Evolutionary conservation across 35 echinoderm and acorn worm genomes (phyloP).

Genomic region (Anneissia japonica): DNA sequence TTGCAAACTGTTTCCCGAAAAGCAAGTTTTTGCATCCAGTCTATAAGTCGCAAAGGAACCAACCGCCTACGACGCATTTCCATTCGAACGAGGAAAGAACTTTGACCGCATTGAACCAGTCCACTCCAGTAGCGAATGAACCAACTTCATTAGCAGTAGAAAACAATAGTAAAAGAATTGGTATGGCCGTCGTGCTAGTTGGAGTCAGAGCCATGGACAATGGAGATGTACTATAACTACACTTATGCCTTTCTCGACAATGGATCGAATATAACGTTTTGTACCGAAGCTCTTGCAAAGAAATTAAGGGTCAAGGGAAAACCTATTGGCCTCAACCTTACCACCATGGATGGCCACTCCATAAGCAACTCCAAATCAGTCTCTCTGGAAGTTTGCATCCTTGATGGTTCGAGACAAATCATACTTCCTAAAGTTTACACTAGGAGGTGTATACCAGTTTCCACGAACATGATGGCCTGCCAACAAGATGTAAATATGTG

Average conservation of each 20-base stretch:
- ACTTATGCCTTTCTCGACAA: not conserved
- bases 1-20: conserved; percentile 32
- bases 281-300: not conserved
- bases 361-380: not conserved
- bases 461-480: not conserved
- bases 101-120: not conserved
- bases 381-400: not conserved
- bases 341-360: not conserved
- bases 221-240: not conserved
- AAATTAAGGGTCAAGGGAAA: not conserved
- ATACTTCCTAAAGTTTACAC: not conserved
- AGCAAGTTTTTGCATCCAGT: conserved; percentile 44
- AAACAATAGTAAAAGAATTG: not conserved
- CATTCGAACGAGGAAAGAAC: not conserved
- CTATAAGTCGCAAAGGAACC: not conserved
- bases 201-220: not conserved
- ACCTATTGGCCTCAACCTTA: not conserved
- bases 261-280: not conserved
- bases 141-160: not conserved
- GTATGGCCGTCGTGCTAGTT: not conserved
- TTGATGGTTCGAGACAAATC: not conserved
- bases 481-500: not conserved
- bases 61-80: no score
- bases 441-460: not conserved
- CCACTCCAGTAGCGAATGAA: not conserved